Evolutionary conservation across 2,888 invertebrate species (phyloP), one percentile per base, ranked within the genome.

Genomic region (Plusia festucae): DNA sequence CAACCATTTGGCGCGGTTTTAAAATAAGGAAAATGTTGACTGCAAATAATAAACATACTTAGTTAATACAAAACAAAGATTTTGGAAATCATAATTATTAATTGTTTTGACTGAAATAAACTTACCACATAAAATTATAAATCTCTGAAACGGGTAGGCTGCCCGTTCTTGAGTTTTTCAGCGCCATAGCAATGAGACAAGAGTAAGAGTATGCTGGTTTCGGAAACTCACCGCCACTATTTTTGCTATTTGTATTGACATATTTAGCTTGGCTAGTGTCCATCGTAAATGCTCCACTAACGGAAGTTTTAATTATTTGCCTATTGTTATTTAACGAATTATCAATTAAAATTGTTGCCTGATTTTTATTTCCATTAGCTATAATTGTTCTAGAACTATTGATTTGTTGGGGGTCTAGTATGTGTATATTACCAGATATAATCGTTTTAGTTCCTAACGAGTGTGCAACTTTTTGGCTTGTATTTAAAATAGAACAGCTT

Each of bases 171-270:
- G 99, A 99, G 91, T 99, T 99, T 93, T 99, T 99, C 73, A 99
- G 94, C 5, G 99, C 99, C 98, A 99, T 98, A 0, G 99, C 99
- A 88, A 99, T 99, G 76, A 99, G 96, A 94, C 99, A 99, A 67
- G 99, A 99, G 91, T 99, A 99, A 15, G 99, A 99, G 93, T 99
- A 99, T 3, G 98, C 98, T 6, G 99, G 99, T 91, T 99, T 99
- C 0, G 99, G 99, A 86, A 97, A 99, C 54, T 96, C 96, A 66
- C 96, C 96, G 49, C 95, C 81, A 92, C 95, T 82, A 90, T 93
- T 85, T 94, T 95, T 90, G 81, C 82, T 87, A 75, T 78, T 91
- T 80, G 83, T 83, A 83, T 91, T 91, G 69, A 94, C 82, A 85
- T 90, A 94, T 84, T 95, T 95, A 8, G 92, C 82, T 85, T 91